Base-by-base conservation (phyloP, 2,888 invertebrate species). In the Drosophila longiperda region DNA sequence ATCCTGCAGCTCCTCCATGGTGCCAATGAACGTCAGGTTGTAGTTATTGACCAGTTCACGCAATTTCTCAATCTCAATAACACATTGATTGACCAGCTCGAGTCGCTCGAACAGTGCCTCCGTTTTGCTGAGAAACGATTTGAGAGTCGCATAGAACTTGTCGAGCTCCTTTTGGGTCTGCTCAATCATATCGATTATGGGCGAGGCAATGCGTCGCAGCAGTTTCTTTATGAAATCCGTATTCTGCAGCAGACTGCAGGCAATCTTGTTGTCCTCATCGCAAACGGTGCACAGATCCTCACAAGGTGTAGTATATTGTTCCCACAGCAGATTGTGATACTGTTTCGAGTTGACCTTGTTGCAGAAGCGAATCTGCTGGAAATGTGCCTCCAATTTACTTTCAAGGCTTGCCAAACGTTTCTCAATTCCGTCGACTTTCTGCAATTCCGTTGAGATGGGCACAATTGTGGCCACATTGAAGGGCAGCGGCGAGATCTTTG, bases 1-100 rank as follows among this genome's bases (percentile, higher is more conserved):
- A 3, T 93, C 92, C 83, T 93, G 93, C 52, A 93, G 76, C 66
- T 93, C 93, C 74, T 91, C 90, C 91, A 93, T 92, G 54, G 92
- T 87, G 23, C 71, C 70, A 0, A 92, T 33, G 33, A 93, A 92
- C 1, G 84, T 82, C 0, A 66, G 23, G 23, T 90, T 80, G 38
- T 91, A 82, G 1, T 83, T 75, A 2, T 81, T 63, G 2, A 91
- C 59, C 5, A 82, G 48, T 0, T 62, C 58, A 15, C 85, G 80
- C 7, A 93, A 40, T 3, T 58, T 66, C 40, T 87, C 85, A 9
- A 93, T 88, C 66, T 91, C 86, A 8, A 65, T 45, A 9, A 91
- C 81, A 33, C 90, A 91, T n/a, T 85, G 89, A 34, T 91, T 91
- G 53, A 92, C 73, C 20, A 91, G 55, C 4, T 91, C 90, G 1